Evolutionary conservation across 2,888 invertebrate genomes (phyloP), one percentile per base, ranked within the genome.

Genomic region (Cosmopolites sordidus): DNA sequence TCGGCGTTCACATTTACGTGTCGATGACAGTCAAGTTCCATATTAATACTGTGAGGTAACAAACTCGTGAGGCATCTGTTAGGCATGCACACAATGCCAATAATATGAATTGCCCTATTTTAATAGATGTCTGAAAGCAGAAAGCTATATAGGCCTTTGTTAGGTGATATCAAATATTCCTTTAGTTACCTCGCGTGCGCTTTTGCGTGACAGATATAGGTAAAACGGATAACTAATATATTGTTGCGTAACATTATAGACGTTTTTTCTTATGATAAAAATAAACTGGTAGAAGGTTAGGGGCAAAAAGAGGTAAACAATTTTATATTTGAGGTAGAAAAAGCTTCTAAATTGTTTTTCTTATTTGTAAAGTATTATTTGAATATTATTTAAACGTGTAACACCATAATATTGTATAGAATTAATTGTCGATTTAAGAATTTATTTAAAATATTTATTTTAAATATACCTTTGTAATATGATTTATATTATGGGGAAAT

Each of bases 1-100:
- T 12, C 11, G 12, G 12, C 33, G n/a, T 33, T 33, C 8, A 5
- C 33, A 33, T 33, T 33, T 33, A 33, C 33, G 33, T 33, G 33
- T 12, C 33, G 33, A 5, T n/a, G 33, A 33, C 33, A 33, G 33
- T 33, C 3, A 33, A 11, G 33, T 2, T 33, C 11, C 33, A 47
- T 47, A 47, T 47, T 47, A 47, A 47, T 38, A 38, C 1, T 39
- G 38, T 18, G 18, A 45, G 15, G 45, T 45, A 38, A 45, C 40
- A 27, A 47, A 47, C 47, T 47, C 27, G 16, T 39, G 15, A 47
- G 47, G 47, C 29, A 47, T 47, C 40, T 40, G 47, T n/a, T 15
- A 27, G 40, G 47, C 47, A 47, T 47, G 39, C 47, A 47, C n/a
- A 47, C 47, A 40, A 47, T 47, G 37, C 39, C 47, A 47, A 47